phyloP scores from a whole-genome alignment of 2,888 invertebrate genomes.

The Sisyra terminalis region DNA sequence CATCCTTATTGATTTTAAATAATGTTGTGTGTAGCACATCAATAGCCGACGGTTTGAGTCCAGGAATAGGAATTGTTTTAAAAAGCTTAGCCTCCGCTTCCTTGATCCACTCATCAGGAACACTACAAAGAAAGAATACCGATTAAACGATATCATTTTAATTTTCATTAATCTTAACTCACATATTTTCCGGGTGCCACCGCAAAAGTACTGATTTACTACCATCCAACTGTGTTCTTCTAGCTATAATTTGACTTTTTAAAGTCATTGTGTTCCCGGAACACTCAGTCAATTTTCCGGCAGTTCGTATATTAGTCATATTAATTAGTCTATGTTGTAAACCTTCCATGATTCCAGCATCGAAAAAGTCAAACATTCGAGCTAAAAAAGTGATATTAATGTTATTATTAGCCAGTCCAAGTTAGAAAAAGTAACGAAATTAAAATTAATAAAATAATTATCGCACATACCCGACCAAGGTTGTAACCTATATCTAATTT shows the following conservation, averaged over 20 bases:
- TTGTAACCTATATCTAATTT: slow-evolving; percentile 68
- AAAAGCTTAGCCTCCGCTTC: slow-evolving; percentile 49
- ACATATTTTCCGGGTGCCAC: slow-evolving; percentile 79
- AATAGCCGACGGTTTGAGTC: slow-evolving; percentile 32
- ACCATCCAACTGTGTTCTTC: slow-evolving; percentile 44
- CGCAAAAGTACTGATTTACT: slow-evolving; percentile 55
- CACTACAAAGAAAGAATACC: slow-evolving; percentile 29
- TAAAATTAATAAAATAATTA: slow-evolving; percentile 4
- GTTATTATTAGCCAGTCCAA: not conserved
- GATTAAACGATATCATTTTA: not conserved
- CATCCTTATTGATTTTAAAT: slow-evolving; percentile 14
- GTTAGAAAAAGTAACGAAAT: not conserved
- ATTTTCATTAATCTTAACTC: slow-evolving; percentile 29
- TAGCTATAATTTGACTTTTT: slow-evolving; percentile 50
- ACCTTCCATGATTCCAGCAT: slow-evolving; percentile 83
- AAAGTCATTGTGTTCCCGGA: slow-evolving; percentile 51
- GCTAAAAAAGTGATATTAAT: slow-evolving; percentile 39
- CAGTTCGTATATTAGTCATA: slow-evolving; percentile 38
- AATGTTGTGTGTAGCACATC: slow-evolving; percentile 35
- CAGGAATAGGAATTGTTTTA: slow-evolving; percentile 40
- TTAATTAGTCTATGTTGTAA: slow-evolving; percentile 62
- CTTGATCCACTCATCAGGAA: slow-evolving; percentile 75
- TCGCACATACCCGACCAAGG: slow-evolving; percentile 68
- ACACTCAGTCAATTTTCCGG: slow-evolving; percentile 43
- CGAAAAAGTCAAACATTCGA: slow-evolving; percentile 87